A percentile compares a stretch with the other conserved stretches of the same genome.
phyloP scores from a whole-genome alignment of 2,888 invertebrate genomes.

The Euproctis similis region DNA sequence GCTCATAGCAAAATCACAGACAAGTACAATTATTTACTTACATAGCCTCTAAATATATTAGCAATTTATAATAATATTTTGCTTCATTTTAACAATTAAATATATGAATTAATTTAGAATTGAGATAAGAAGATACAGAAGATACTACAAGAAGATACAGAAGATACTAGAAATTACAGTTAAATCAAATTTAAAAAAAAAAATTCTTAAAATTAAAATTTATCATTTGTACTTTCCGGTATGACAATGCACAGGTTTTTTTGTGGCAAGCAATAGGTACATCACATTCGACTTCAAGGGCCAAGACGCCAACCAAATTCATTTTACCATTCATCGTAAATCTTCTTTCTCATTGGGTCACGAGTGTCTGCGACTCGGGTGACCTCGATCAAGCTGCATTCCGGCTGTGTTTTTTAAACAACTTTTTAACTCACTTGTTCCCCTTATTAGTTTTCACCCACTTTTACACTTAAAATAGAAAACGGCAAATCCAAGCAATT shows the following conservation, averaged over 20 bases:
- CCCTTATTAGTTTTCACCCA: conserved; percentile 30
- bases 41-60: conserved; percentile 34
- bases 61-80: conserved; percentile 9
- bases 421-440: conserved; percentile 41
- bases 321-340: conserved; percentile 42
- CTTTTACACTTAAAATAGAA: conserved; percentile 23
- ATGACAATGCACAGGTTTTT: conserved; percentile 15
- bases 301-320: conserved; percentile 30
- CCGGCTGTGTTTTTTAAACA: conserved; percentile 39
- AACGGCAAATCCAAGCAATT: conserved; percentile 12
- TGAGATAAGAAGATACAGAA: conserved; percentile 8
- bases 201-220: no score
- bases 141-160: no score
- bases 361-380: conserved; percentile 42
- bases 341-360: conserved; percentile 61
- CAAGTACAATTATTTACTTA: conserved; percentile 18
- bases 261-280: conserved; percentile 30
- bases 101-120: conserved; percentile 10
- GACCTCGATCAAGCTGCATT: conserved; percentile 66
- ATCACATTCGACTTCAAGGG: conserved; percentile 22
- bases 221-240: conserved; percentile 61
- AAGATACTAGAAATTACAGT: no score
- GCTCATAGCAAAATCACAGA: conserved; percentile 34
- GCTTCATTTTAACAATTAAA: conserved; percentile 7
- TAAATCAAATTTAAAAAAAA: no score